Evolutionary conservation across 2,888 invertebrate species (phyloP).

Genomic region (Allolobophora icterica): DNA sequence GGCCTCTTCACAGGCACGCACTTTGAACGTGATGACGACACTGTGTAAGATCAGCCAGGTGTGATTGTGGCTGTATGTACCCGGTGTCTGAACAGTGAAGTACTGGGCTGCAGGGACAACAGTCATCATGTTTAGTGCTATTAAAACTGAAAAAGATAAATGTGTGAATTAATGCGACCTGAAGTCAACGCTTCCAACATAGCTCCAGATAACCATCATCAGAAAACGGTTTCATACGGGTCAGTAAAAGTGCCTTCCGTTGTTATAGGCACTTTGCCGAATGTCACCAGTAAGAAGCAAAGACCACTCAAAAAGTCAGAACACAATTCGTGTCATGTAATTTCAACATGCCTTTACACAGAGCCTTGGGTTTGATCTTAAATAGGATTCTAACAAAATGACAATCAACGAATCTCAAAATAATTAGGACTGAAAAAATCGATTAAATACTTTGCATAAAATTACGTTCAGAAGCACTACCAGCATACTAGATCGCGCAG

Average conservation of each 20-base stretch:
- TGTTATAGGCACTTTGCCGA: neutral
- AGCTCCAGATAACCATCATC: neutral
- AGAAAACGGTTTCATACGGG: neutral
- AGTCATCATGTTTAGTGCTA: neutral
- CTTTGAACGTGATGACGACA: neutral
- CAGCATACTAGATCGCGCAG: neutral
- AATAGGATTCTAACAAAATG: neutral
- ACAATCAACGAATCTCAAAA: neutral
- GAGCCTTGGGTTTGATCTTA: neutral
- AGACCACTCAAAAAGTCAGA: neutral
- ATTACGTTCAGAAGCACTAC: neutral
- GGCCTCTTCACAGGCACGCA: slow-evolving; percentile 27
- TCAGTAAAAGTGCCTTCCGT: neutral
- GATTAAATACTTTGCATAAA: neutral
- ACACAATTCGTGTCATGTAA: neutral
- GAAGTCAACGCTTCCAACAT: neutral
- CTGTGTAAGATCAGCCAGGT: slow-evolving; percentile 26
- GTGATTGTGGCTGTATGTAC: slow-evolving; percentile 18
- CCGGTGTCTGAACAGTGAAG: slow-evolving; percentile 19
- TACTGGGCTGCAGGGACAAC: neutral
- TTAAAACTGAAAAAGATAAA: neutral
- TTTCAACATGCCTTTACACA: neutral
- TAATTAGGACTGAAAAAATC: neutral
- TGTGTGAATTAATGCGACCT: neutral
- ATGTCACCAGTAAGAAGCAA: neutral